These are phyloP conservation scores for Mimachlamys varia DNA, from an alignment of 2,888 invertebrate genomes.

Conservation along the genomic window DNA sequence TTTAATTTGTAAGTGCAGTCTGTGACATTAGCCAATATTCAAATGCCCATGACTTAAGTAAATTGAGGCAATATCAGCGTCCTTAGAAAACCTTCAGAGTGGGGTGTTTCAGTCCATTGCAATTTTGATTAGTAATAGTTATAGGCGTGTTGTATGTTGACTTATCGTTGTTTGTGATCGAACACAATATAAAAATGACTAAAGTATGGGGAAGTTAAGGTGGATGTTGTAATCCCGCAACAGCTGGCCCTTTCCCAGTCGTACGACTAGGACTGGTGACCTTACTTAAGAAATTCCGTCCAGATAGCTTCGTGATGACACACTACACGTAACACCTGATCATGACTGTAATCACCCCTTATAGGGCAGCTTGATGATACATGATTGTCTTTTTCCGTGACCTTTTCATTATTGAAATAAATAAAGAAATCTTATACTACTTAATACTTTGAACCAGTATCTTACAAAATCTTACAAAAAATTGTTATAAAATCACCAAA, in stretches of 20 bases:
- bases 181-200: background rate
- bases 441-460: no score
- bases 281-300: no score
- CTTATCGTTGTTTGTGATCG: background rate
- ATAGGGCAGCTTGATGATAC: no score
- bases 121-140: background rate
- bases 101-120: background rate
- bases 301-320: background rate
- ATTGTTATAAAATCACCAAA: no score
- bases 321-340: background rate
- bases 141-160: background rate
- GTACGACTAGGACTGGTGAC: background rate
- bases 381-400: no score
- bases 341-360: background rate
- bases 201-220: background rate
- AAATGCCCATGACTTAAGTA: no score
- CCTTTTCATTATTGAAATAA: no score
- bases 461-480: no score
- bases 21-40: no score
- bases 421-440: no score
- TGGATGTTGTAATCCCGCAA: background rate
- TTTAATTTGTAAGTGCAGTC: no score
- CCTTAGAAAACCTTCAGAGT: background rate
- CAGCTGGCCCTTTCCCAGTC: background rate
- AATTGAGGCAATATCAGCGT: no score